Evolutionary conservation across 2,888 invertebrate genomes (phyloP).

Genomic region (Formica aserva): DNA sequence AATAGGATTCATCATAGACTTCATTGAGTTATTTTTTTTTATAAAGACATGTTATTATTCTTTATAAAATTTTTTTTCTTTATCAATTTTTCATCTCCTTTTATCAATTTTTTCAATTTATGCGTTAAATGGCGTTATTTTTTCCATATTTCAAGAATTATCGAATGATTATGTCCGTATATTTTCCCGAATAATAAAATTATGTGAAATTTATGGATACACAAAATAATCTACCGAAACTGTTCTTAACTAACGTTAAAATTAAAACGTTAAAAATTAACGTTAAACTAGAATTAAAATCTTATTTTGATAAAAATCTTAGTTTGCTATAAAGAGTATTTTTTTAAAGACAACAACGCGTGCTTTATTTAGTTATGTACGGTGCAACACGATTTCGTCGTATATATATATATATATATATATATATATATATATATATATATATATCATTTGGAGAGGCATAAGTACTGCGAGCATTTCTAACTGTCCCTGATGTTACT

Average conservation of each 20-base stretch:
- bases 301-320: constrained; percentile 20
- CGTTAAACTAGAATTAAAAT: background rate
- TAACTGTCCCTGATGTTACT: constrained; percentile 20
- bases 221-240: background rate
- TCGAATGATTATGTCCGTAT: background rate
- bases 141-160: background rate
- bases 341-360: constrained; percentile 21
- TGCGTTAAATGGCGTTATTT: background rate
- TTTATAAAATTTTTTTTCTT: background rate
- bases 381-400: constrained; percentile 9
- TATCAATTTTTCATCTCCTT: background rate
- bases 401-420: no score
- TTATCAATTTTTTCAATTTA: background rate
- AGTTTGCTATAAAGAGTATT: constrained; percentile 4
- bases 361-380: constrained; percentile 17
- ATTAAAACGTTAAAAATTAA: no score
- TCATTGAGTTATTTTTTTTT: background rate
- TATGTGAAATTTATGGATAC: background rate
- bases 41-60: background rate
- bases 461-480: constrained; percentile 28
- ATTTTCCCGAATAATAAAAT: background rate
- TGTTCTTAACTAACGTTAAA: background rate
- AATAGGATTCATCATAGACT: background rate
- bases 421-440: no score
- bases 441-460: constrained; percentile 7